These are phyloP conservation scores for Mastomys natalensis DNA, from an alignment of 2,113 vertebrate species.

Conservation along the genomic window DNA sequence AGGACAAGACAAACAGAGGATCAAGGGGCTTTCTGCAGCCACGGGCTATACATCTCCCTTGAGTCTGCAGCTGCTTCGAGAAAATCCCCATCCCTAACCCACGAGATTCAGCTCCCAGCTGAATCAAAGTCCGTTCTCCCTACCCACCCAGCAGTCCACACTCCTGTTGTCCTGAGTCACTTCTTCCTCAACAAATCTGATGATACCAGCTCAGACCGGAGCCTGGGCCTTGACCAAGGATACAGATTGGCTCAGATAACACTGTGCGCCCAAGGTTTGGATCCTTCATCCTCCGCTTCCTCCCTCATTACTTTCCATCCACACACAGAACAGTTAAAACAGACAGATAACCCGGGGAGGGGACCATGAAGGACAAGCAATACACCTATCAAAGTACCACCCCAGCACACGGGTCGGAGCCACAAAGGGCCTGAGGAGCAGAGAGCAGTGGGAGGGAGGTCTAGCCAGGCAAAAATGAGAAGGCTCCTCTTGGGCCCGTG, in stretches of 20 bases:
- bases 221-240: background rate
- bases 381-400: accelerated
- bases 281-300: background rate
- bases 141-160: accelerated
- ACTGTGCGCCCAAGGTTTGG: background rate
- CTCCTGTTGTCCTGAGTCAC: background rate
- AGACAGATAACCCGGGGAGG: background rate
- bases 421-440: accelerated
- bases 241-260: background rate
- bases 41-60: accelerated
- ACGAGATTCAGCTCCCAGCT: too few relatives aligned
- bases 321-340: accelerated
- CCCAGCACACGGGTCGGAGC: background rate
- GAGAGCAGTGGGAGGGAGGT: background rate
- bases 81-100: background rate
- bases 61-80: background rate
- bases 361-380: too few relatives aligned
- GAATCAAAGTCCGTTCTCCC: background rate
- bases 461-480: background rate
- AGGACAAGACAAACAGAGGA: background rate
- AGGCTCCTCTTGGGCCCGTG: background rate
- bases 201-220: background rate
- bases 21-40: too few relatives aligned
- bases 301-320: background rate
- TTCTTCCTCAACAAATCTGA: background rate